Evolutionary conservation across 2,888 invertebrate genomes (phyloP).

Genomic region (Andrena bucephala): DNA sequence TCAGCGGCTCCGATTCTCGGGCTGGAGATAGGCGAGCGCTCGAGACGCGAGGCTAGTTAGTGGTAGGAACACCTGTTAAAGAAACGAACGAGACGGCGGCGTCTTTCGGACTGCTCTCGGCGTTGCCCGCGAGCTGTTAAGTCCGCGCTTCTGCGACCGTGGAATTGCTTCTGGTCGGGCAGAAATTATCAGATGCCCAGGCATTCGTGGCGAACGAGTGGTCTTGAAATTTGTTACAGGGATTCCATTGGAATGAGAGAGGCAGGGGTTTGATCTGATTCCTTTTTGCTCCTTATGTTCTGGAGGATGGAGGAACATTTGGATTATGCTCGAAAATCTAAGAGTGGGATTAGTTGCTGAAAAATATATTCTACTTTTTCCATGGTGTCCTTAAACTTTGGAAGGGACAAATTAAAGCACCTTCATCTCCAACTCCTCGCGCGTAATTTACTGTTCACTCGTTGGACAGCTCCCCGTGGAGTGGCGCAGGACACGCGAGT

Average conservation of each 20-base stretch:
- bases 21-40: not conserved
- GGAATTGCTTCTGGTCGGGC: slow-evolving; percentile 20
- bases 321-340: not conserved
- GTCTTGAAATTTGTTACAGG: not conserved
- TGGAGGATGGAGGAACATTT: not conserved
- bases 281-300: not conserved
- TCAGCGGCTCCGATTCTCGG: slow-evolving; percentile 36
- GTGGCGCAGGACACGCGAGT: slow-evolving; percentile 20
- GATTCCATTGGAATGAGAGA: not conserved
- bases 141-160: not conserved
- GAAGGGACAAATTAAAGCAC: slow-evolving; percentile 2
- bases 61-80: slow-evolving; percentile 8
- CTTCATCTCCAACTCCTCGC: not conserved
- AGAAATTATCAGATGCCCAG: slow-evolving; percentile 18
- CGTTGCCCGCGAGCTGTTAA: not conserved
- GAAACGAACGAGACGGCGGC: slow-evolving; percentile 12
- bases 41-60: slow-evolving; percentile 13
- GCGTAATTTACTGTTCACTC: slow-evolving; percentile 9
- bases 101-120: not conserved
- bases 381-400: not conserved
- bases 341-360: not conserved
- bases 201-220: not conserved
- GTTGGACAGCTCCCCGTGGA: not conserved
- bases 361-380: not conserved
- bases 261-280: not conserved